Percentiles rank a stretch among this genome's conserved stretches.
phyloP scores from a whole-genome alignment of 2,113 vertebrate genomes.

The Erpornis zantholeuca region DNA sequence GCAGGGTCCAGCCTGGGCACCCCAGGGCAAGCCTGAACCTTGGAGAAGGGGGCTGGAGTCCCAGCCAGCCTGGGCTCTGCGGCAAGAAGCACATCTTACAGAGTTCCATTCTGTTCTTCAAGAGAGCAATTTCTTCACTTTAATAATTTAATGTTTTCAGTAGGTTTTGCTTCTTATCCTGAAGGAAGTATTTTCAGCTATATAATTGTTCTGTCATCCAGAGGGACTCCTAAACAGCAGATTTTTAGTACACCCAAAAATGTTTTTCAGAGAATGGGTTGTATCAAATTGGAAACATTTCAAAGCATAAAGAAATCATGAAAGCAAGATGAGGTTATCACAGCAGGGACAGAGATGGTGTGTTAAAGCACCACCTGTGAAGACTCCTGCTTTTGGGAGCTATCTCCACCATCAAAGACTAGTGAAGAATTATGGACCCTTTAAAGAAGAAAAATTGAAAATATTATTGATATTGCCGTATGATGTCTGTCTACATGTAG shows the following conservation, averaged over 20 bases:
- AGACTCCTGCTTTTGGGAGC: neutral
- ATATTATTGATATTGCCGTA: neutral
- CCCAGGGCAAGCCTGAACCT: neutral
- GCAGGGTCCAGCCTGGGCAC: neutral
- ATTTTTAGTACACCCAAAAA: neutral
- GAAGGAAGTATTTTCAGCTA: neutral
- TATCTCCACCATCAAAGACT: neutral
- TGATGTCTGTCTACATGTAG: neutral
- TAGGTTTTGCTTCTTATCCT: neutral
- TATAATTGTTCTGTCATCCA: neutral
- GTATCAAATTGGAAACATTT: neutral
- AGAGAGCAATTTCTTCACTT: neutral
- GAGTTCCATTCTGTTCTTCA: neutral
- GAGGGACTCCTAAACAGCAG: neutral
- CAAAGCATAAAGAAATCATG: neutral
- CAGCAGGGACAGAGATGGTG: neutral
- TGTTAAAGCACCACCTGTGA: neutral
- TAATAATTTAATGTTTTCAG: neutral
- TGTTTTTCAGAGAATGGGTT: neutral
- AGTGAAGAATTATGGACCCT: neutral
- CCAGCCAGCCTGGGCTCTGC: accelerated
- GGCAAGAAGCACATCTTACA: no score
- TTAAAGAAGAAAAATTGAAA: neutral
- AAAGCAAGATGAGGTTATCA: neutral
- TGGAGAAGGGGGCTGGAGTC: accelerated